These are phyloP conservation scores for Frankliniella intonsa DNA, from an alignment of 2,888 invertebrate genomes.

Conservation along the genomic window DNA sequence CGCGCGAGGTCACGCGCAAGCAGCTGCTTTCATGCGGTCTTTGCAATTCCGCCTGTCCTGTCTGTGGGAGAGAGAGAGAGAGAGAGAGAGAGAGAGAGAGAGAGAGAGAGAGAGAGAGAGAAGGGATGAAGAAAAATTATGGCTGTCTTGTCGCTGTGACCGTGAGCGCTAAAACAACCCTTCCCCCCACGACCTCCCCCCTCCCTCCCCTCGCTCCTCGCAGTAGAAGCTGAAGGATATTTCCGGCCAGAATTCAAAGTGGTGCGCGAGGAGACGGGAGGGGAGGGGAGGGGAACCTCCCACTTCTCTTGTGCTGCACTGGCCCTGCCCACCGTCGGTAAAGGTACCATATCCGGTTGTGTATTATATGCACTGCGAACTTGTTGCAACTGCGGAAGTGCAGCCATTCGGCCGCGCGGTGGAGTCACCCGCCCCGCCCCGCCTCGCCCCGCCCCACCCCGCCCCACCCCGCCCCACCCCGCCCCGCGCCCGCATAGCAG, in stretches of 20 bases:
- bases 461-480: no score
- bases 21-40: no score
- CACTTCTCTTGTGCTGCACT: no score
- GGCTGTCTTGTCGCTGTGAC: neutral
- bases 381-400: conserved; percentile 25
- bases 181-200: no score
- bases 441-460: no score
- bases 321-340: no score
- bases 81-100: neutral
- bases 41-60: neutral
- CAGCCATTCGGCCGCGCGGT: neutral
- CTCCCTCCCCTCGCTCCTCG: no score
- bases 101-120: neutral
- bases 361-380: neutral
- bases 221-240: neutral
- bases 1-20: no score
- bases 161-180: no score
- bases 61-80: neutral
- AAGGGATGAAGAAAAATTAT: neutral
- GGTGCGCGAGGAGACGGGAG: neutral
- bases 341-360: no score
- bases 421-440: neutral
- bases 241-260: neutral
- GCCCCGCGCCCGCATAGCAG: no score
- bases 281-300: neutral